phyloP scores from a whole-genome alignment of 2,888 invertebrate genomes.

The Folsomia manolachei region DNA sequence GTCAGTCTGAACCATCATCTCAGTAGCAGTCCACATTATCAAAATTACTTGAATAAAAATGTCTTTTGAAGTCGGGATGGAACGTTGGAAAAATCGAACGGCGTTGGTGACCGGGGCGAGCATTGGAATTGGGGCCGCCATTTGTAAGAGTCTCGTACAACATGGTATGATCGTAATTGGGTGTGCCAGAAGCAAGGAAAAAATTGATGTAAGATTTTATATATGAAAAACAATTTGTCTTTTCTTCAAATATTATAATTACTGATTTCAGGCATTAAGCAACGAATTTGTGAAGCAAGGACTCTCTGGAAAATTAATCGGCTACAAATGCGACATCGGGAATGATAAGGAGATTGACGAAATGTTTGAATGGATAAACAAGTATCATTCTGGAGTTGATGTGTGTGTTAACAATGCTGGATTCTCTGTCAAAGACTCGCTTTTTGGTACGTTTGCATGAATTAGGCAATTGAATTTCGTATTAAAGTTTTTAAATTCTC shows the following conservation, averaged over 20 bases:
- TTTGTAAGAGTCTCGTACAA: slow-evolving; percentile 32
- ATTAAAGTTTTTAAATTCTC: too few species aligned
- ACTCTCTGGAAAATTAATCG: slow-evolving; percentile 31
- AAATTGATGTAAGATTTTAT: slow-evolving; percentile 12
- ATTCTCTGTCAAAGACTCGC: slow-evolving; percentile 21
- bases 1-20: too few species aligned
- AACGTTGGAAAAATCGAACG: slow-evolving; percentile 33
- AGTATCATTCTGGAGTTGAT: slow-evolving; percentile 40
- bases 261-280: slow-evolving; percentile 28
- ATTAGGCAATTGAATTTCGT: neutral
- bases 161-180: slow-evolving; percentile 40
- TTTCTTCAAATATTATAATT: neutral
- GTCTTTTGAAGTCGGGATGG: slow-evolving; percentile 28
- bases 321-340: slow-evolving; percentile 40
- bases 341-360: slow-evolving; percentile 31
- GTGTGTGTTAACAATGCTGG: slow-evolving; percentile 46
- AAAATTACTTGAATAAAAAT: too few species aligned
- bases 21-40: too few species aligned
- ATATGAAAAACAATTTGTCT: neutral
- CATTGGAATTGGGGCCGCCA: slow-evolving; percentile 32
- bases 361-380: slow-evolving; percentile 43
- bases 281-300: slow-evolving; percentile 30
- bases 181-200: slow-evolving; percentile 1
- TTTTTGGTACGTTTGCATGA: slow-evolving; percentile 30
- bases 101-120: slow-evolving; percentile 46